A percentile compares a stretch with the other conserved stretches of the same genome.
These are phyloP conservation scores for Synaphobranchus kaupii DNA, from an alignment of 2,797 vertebrate genomes.

Conservation along the genomic window DNA sequence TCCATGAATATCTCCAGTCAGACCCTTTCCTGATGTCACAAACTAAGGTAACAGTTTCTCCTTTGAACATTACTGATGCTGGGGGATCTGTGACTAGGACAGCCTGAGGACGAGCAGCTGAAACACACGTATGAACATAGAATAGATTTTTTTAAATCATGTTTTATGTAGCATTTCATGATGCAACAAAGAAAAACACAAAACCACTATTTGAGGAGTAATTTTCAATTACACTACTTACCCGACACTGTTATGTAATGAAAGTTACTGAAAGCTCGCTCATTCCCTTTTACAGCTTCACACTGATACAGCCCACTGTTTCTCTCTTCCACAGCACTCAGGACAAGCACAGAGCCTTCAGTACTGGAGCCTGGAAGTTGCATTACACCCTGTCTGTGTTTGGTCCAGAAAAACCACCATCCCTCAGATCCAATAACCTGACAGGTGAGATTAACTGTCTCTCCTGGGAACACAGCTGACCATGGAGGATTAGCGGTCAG, in stretches of 20 bases:
- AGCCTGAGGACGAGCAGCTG: not conserved
- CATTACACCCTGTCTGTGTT: not conserved
- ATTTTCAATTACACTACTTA: not conserved
- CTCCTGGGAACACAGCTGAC: not conserved
- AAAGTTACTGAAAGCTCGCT: not conserved
- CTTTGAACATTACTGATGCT: slow-evolving; percentile 13
- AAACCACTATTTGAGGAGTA: not conserved
- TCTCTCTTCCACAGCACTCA: not conserved
- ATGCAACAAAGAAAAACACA: not conserved
- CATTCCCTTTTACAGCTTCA: not conserved
- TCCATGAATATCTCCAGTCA: slow-evolving; percentile 23
- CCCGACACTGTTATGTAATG: not conserved
- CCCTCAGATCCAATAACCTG: not conserved
- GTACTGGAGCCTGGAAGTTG: not conserved
- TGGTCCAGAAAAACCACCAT: not conserved
- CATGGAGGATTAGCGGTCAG: not conserved
- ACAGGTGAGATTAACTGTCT: not conserved
- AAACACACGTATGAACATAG: not conserved
- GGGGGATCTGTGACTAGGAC: not conserved
- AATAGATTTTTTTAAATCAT: not conserved
- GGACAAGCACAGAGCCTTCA: not conserved
- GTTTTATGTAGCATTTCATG: not conserved
- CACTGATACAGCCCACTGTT: not conserved
- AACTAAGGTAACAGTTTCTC: not conserved
- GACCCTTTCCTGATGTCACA: too few species aligned